Percentiles rank a stretch among this genome's conserved stretches.
These are phyloP conservation scores for Antheraea pernyi DNA, from an alignment of 1,140 invertebrate species.

Conservation along the genomic window DNA sequence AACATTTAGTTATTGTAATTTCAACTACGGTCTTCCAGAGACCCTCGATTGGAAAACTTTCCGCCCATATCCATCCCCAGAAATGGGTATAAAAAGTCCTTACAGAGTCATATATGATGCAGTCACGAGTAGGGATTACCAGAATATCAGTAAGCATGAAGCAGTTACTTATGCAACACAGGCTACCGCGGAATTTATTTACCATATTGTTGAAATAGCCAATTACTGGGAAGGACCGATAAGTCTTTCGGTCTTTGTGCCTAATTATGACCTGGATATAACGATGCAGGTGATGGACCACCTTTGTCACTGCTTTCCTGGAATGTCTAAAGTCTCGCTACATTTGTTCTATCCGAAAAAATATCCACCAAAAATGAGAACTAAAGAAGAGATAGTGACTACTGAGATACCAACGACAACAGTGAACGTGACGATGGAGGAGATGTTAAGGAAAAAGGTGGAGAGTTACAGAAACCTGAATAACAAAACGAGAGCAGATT, in stretches of 20 bases:
- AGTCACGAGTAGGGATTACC: constrained; percentile 64
- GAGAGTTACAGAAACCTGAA: constrained; percentile 56
- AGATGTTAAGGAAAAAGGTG: constrained; percentile 47
- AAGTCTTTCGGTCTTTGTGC: constrained; percentile 86
- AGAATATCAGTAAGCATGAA: constrained; percentile 56
- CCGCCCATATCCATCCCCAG: constrained; percentile 77
- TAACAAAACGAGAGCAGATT: constrained; percentile 54
- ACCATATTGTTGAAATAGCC: constrained; percentile 85
- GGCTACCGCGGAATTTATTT: constrained; percentile 86
- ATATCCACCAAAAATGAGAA: constrained; percentile 46
- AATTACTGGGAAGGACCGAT: constrained; percentile 86
- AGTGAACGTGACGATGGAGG: constrained; percentile 41
- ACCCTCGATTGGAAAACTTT: constrained; percentile 75
- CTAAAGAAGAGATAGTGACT: constrained; percentile 27
- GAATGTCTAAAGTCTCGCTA: constrained; percentile 85
- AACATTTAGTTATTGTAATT: constrained; percentile 82
- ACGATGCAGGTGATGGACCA: constrained; percentile 82
- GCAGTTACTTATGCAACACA: constrained; percentile 86
- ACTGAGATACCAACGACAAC: constrained; percentile 39
- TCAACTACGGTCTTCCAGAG: constrained; percentile 82
- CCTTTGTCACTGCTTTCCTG: constrained; percentile 82
- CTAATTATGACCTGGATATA: constrained; percentile 82
- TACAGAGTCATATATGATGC: constrained; percentile 85
- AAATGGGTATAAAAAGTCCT: constrained; percentile 77
- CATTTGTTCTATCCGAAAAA: constrained; percentile 83